Percentiles rank a stretch among this genome's conserved stretches.
Conservation (phyloP, 2,888 invertebrate genomes). For the Pristionchus maxplancki region DNA sequence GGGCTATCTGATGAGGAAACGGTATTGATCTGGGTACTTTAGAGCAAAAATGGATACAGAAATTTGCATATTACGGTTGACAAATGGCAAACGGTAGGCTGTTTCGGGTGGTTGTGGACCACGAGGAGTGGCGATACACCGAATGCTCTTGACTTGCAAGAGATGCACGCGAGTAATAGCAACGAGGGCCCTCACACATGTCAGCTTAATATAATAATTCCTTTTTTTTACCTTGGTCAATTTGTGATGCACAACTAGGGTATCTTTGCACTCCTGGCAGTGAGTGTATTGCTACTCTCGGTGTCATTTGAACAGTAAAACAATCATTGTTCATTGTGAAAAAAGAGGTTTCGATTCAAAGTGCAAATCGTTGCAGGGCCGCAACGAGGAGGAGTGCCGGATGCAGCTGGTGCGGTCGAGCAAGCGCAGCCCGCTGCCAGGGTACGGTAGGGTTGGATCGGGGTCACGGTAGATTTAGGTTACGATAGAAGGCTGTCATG, state of each 20-base stretch:
- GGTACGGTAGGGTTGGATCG: neutral
- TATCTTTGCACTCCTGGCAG: neutral
- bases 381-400: slow-evolving; percentile 55
- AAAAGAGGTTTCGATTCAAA: neutral
- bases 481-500: neutral
- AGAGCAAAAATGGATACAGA: neutral
- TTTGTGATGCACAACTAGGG: neutral
- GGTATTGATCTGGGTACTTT: neutral
- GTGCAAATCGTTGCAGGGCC: slow-evolving; percentile 47
- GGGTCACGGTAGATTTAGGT: neutral
- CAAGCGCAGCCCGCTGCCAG: slow-evolving; percentile 9
- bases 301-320: too few species aligned
- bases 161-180: too few species aligned
- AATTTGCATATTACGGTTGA: too few species aligned
- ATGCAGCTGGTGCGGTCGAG: slow-evolving; percentile 37
- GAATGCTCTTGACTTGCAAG: too few species aligned
- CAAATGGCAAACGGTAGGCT: too few species aligned
- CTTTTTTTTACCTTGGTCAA: neutral
- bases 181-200: too few species aligned
- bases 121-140: too few species aligned
- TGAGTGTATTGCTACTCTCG: neutral
- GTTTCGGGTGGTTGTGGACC: too few species aligned
- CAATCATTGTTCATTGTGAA: too few species aligned
- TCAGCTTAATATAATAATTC: too few species aligned
- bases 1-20: neutral